These are phyloP conservation scores for Patella ulyssiponensis DNA, from an alignment of 2,888 invertebrate genomes.

Conservation along the genomic window DNA sequence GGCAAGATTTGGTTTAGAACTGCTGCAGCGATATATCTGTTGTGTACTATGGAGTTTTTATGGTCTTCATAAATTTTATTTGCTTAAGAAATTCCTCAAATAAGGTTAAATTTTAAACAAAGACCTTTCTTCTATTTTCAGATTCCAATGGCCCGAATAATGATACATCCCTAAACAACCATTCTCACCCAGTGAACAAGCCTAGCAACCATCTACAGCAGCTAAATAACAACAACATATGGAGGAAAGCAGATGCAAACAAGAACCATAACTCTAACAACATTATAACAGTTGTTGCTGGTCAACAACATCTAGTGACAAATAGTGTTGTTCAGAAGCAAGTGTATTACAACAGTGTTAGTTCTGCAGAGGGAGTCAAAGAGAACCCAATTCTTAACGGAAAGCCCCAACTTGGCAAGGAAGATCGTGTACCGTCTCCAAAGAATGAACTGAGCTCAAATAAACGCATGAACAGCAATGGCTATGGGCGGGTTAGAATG, in stretches of 20 bases:
- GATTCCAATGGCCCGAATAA: not conserved
- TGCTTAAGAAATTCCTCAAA: too few relatives aligned
- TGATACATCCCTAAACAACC: not conserved
- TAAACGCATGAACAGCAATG: slow-evolving; percentile 61
- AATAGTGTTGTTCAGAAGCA: not conserved
- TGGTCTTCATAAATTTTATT: too few relatives aligned
- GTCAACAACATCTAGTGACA: not conserved
- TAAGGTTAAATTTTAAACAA: too few relatives aligned
- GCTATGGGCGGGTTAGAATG: slow-evolving; percentile 58
- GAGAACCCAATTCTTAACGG: not conserved
- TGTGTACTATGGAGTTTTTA: too few relatives aligned
- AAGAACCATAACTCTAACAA: not conserved
- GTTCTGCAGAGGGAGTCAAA: not conserved
- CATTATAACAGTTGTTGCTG: not conserved
- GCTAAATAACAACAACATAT: slow-evolving; percentile 5
- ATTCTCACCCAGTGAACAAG: not conserved
- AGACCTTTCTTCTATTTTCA: not conserved
- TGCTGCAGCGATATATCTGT: too few relatives aligned
- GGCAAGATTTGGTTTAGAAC: too few relatives aligned
- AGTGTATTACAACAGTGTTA: not conserved
- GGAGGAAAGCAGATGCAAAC: not conserved
- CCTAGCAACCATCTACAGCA: not conserved
- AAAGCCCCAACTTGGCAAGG: not conserved
- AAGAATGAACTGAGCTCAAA: slow-evolving; percentile 43
- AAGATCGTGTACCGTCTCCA: not conserved